A percentile compares a stretch with the other conserved stretches of the same genome.
phyloP scores from a whole-genome alignment of 2,797 vertebrate genomes.

The Oreortyx pictus region DNA sequence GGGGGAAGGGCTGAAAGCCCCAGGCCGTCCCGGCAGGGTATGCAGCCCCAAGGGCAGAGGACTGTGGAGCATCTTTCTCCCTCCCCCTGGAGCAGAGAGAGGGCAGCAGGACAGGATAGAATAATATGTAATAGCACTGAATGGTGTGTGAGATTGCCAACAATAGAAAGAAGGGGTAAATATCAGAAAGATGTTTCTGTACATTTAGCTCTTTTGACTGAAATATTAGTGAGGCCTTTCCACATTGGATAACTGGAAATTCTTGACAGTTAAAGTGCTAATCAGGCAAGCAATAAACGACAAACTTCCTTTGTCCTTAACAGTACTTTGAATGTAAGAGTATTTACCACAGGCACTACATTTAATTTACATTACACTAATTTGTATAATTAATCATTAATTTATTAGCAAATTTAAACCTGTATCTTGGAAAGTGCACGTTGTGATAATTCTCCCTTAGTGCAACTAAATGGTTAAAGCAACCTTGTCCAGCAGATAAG shows the following conservation, averaged over 20 bases:
- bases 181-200: background rate
- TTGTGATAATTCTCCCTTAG: background rate
- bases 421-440: background rate
- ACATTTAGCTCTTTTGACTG: rapidly evolving
- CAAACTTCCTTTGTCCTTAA: background rate
- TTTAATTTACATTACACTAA: background rate
- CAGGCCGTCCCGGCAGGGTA: rapidly evolving
- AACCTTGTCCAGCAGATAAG: background rate
- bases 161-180: background rate
- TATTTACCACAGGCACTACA: background rate
- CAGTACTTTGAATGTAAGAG: background rate
- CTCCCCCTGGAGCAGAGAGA: rapidly evolving
- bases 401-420: background rate
- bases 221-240: background rate
- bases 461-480: background rate
- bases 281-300: background rate
- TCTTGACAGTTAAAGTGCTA: background rate
- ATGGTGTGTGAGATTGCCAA: rapidly evolving
- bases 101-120: background rate
- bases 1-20: background rate
- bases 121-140: background rate
- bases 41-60: rapidly evolving
- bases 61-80: background rate
- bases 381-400: background rate
- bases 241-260: background rate